These are phyloP conservation scores for Reticulitermes speratus DNA, from an alignment of 1,140 invertebrate genomes.

Conservation along the genomic window DNA sequence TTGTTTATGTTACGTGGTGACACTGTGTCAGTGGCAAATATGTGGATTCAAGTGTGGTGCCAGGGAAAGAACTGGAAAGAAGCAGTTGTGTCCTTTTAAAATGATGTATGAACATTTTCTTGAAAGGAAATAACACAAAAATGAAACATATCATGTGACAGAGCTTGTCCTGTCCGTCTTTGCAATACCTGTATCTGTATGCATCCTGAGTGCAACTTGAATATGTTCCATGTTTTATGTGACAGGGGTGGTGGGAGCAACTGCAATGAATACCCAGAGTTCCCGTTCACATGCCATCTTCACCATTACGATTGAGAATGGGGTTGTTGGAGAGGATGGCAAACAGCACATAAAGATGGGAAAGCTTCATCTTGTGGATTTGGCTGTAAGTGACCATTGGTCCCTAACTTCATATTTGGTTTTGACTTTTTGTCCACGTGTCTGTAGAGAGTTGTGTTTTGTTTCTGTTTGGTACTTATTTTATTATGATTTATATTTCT, in stretches of 20 bases:
- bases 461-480: neutral
- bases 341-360: slow-evolving; percentile 70
- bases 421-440: neutral
- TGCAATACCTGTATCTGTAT: too few species aligned
- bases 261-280: slow-evolving; percentile 85
- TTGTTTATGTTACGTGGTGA: too few species aligned
- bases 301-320: slow-evolving; percentile 82
- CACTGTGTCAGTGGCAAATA: too few species aligned
- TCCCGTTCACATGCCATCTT: slow-evolving; percentile 88
- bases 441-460: neutral
- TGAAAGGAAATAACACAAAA: too few species aligned
- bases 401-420: neutral
- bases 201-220: too few species aligned
- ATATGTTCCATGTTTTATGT: too few species aligned
- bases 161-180: too few species aligned
- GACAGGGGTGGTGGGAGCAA: slow-evolving; percentile 67
- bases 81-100: too few species aligned
- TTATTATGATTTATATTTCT: neutral
- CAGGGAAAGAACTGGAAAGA: too few species aligned
- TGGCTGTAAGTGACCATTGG: slow-evolving; percentile 61
- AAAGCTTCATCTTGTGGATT: slow-evolving; percentile 81
- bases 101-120: too few species aligned
- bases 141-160: too few species aligned
- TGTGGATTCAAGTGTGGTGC: too few species aligned
- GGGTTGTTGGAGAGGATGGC: slow-evolving; percentile 61